phyloP scores from a whole-genome alignment of 2,113 vertebrate species.

The Tetrax tetrax region DNA sequence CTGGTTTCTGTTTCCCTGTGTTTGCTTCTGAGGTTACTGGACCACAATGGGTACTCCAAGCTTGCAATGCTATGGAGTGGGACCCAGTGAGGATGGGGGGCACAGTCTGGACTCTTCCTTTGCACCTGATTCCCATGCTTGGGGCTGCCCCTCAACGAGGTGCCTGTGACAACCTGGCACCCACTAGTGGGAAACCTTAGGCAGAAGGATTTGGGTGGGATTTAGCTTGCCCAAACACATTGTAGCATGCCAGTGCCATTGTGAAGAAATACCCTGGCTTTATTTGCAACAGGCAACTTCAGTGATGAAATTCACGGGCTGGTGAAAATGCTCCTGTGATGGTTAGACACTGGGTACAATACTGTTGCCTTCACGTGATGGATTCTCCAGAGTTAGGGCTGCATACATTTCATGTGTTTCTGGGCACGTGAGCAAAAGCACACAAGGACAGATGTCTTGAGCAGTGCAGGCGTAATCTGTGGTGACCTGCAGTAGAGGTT shows the following conservation, averaged over 20 bases:
- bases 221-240: background rate
- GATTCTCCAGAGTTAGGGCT: background rate
- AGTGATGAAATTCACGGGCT: background rate
- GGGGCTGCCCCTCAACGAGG: background rate
- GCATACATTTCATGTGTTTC: fast-evolving
- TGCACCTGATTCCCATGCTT: background rate
- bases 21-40: background rate
- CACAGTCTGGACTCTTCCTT: background rate
- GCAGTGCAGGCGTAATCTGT: background rate
- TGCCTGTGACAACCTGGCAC: background rate
- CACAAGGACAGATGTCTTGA: background rate
- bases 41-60: background rate
- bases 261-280: background rate
- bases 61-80: background rate
- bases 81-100: background rate
- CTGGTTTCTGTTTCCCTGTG: background rate
- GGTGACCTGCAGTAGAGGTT: background rate
- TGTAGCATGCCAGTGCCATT: fast-evolving
- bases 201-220: background rate
- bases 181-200: background rate
- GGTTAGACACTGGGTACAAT: background rate
- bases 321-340: background rate
- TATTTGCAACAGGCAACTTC: background rate
- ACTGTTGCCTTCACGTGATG: background rate
- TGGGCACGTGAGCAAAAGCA: background rate